Evolutionary conservation across 1,140 invertebrate species (phyloP), one percentile per base, ranked within the genome.

Genomic region (Muscidifurax raptorellus): DNA sequence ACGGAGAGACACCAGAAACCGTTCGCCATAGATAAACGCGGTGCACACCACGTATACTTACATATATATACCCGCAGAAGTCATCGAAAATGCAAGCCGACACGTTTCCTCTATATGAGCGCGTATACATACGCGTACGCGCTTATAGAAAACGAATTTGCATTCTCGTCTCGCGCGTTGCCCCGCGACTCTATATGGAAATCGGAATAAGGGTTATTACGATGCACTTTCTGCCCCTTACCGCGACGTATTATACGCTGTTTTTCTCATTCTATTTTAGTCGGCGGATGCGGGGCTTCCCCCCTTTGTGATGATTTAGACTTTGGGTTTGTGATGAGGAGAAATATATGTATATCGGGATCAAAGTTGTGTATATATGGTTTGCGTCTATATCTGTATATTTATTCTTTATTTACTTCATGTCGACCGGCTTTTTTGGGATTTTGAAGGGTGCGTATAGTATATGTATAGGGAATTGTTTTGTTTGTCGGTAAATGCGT

Each of bases 1-100:
- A 76, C 74, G 40, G 74, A 40, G 9, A 40, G 10, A 32, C 32
- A 28, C 18, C 5, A 72, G 74, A 59, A 64, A 77, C 15, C 13
- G 52, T 28, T 27, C 67, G 47, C 75, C 13, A 10, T n/a, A 15
- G 74, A 47, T n/a, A 76, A 76, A 47, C 74, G n/a, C 4, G 5
- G 18, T 18, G 1, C 15, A 44, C n/a, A 32, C n/a, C n/a, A n/a
- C n/a, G n/a, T n/a, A n/a, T n/a, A n/a, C n/a, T n/a, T n/a, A 5
- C 2, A 4, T 32, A 40, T 32, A n/a, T 3, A n/a, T 32, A 2
- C 47, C 44, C 28, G 13, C 13, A 40, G 15, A 32, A 52, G 27
- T 28, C 0, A 79, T 79, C 3, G n/a, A 67, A 79, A 79, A 79
- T 79, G 59, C 77, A 79, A 79, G 59, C 40, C 59, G 22, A 40